These are phyloP conservation scores for Acanthopagrus latus DNA, from an alignment of 2,797 vertebrate genomes.

Conservation along the genomic window DNA sequence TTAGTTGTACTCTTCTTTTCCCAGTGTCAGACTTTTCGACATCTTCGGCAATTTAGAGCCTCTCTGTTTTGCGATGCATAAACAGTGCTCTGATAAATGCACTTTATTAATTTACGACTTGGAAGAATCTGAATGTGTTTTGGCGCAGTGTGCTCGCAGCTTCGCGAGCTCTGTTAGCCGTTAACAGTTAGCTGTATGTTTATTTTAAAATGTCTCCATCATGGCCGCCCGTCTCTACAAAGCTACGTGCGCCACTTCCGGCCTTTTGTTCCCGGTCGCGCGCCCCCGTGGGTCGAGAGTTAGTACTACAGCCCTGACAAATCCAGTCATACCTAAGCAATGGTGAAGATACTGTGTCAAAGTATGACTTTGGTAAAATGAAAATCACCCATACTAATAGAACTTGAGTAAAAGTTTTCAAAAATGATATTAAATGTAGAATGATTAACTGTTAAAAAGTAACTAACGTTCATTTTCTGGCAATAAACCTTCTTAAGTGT, in stretches of 20 bases:
- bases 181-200: slow-evolving; percentile 76
- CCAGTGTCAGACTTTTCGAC: slow-evolving; percentile 72
- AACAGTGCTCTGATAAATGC: slow-evolving; percentile 19
- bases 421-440: no score
- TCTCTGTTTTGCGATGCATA: slow-evolving; percentile 39
- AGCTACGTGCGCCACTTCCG: slow-evolving; percentile 81
- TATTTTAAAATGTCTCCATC: slow-evolving; percentile 89
- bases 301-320: not conserved
- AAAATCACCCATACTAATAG: no score
- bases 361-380: no score
- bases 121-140: slow-evolving; percentile 40
- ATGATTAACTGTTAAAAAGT: no score
- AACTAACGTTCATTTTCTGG: no score
- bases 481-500: no score
- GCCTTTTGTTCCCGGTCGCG: not conserved
- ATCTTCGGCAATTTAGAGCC: slow-evolving; percentile 67
- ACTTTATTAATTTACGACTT: slow-evolving; percentile 29
- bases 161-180: slow-evolving; percentile 63
- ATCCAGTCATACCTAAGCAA: no score
- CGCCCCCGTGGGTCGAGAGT: not conserved
- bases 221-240: slow-evolving; percentile 77
- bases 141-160: slow-evolving; percentile 68
- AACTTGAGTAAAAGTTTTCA: no score
- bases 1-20: slow-evolving; percentile 72
- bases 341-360: no score